These are phyloP conservation scores for Galemys pyrenaicus DNA, from an alignment of 2,113 vertebrate species.

Conservation along the genomic window DNA sequence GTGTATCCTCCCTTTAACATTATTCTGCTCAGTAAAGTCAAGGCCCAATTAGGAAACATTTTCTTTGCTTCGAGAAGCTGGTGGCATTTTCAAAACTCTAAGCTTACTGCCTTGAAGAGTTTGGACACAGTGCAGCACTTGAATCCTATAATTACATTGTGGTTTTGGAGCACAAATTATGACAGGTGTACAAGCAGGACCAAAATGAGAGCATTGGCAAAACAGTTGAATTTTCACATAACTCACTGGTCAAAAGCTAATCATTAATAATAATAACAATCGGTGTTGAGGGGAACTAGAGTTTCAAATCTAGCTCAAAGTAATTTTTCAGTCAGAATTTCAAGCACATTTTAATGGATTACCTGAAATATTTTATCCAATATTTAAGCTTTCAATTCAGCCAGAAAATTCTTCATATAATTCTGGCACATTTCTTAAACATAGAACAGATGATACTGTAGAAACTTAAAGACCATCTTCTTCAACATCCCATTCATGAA, in stretches of 20 bases:
- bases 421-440: background rate
- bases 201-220: slow-evolving; percentile 55
- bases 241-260: slow-evolving; percentile 65
- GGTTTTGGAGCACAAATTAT: slow-evolving; percentile 57
- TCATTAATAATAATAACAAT: slow-evolving; percentile 57
- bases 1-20: slow-evolving; percentile 54
- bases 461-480: background rate
- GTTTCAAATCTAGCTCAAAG: background rate
- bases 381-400: background rate
- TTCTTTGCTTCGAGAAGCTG: slow-evolving; percentile 67
- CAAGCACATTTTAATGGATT: background rate
- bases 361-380: background rate
- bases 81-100: slow-evolving; percentile 70
- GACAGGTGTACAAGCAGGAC: slow-evolving; percentile 40
- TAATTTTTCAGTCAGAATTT: slow-evolving; percentile 38
- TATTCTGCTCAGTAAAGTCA: slow-evolving; percentile 53
- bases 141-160: slow-evolving; percentile 70
- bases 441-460: background rate
- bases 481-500: background rate
- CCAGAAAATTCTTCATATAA: background rate
- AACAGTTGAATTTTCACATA: slow-evolving; percentile 44
- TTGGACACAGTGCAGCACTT: slow-evolving; percentile 45
- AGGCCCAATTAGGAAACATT: slow-evolving; percentile 67
- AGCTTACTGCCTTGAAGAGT: slow-evolving; percentile 43
- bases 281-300: background rate